phyloP scores from a whole-genome alignment of 2,113 vertebrate species.

The Xiphophorus couchianus region DNA sequence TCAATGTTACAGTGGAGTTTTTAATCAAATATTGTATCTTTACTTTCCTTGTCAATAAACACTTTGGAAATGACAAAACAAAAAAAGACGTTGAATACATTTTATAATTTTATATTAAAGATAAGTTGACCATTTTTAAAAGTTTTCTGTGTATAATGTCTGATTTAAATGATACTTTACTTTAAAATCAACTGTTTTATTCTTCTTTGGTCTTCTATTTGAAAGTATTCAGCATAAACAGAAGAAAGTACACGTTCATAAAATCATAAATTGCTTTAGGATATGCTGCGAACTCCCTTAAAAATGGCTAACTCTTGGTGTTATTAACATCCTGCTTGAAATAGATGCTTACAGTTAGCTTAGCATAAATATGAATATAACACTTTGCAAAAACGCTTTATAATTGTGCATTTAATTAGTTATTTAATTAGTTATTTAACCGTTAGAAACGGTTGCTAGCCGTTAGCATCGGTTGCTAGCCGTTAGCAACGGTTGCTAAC shows the following conservation, averaged over 20 bases:
- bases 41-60: too few relatives aligned
- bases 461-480: too few relatives aligned
- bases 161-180: background rate
- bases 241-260: background rate
- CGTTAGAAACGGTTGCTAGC: too few relatives aligned
- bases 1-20: too few relatives aligned
- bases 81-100: too few relatives aligned
- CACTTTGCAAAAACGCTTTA: too few relatives aligned
- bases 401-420: too few relatives aligned
- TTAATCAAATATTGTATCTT: too few relatives aligned
- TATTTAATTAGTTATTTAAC: too few relatives aligned
- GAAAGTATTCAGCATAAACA: background rate
- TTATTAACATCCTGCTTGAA: background rate
- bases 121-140: background rate
- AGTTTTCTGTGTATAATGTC: background rate
- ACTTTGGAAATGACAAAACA: too few relatives aligned
- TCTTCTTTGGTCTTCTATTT: background rate
- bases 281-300: background rate
- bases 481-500: too few relatives aligned
- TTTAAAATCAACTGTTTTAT: background rate
- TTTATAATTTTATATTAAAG: background rate
- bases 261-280: background rate
- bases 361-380: background rate
- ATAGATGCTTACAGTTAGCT: too few relatives aligned
- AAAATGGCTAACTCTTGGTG: background rate